Evolutionary conservation across 2,888 invertebrate genomes (phyloP), one percentile per base, ranked within the genome.

Genomic region (Aquatica leii): DNA sequence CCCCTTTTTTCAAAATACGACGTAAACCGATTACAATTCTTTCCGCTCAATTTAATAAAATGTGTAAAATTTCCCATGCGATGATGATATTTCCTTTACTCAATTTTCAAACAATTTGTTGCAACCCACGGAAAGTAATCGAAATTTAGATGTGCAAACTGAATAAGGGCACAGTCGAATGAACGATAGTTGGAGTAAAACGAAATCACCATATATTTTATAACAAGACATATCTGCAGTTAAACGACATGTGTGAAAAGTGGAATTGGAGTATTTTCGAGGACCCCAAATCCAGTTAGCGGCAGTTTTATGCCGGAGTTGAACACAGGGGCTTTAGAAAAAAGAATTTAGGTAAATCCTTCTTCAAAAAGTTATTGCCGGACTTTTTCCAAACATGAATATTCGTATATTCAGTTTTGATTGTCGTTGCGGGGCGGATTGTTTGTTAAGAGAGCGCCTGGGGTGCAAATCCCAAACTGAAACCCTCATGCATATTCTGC

Each of bases 181-280:
- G 48, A 53, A 59, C 53, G 61, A 61, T 54, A 61, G 55, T 56
- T 55, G 34, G 50, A 61, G 61, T 60, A 61, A 61, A 35, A 56
- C 40, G 50, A 57, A 56, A 50, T 41, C 18, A 48, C 57, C 56
- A 62, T 57, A 62, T 62, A 62, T 62, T 62, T 58, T 52, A 48
- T 43, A 53, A 40, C 40, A 18, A 46, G 57, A 57, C 12, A 65
- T 59, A 43, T 73, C 74, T 18, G 74, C 67, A 79, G 57, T 57
- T 57, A 61, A 64, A 65, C 61, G 62, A 62, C 65, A 58, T 61
- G 65, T 65, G 65, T 61, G 65, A 65, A 65, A 57, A 65, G 56
- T 65, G 65, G 61, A 57, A 62, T 62, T 58, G 62, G 57, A 58
- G 48, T 52, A 41, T 62, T 62, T 62, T 51, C 57, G 52, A 37